Base-by-base conservation (phyloP, 2,888 invertebrate species). In the Acanthosoma haemorrhoidale region DNA sequence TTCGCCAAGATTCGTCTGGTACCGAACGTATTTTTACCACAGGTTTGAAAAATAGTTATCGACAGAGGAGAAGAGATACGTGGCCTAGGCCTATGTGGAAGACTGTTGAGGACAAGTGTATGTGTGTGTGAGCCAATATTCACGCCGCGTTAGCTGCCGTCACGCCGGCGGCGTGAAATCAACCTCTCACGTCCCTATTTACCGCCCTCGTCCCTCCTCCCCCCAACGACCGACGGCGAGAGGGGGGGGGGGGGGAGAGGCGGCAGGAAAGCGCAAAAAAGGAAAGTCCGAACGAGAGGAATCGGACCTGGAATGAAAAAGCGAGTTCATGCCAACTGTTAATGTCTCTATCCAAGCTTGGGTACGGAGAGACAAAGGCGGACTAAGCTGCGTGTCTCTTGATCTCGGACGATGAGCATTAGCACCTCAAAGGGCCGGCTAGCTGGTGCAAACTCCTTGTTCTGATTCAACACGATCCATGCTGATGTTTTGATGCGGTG, bases 121-220 rank as follows among this genome's bases (percentile, higher is more conserved):
- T 51, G 51, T 51, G 43, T 21, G 21, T 43, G 51, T 25, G 51
- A 51, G 51, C 51, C 51, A 51, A 51, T 51, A 51, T 21, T 51
- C 51, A 51, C 51, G 51, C 25, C 25, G 51, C 51, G 51, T 51
- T 51, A 51, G 51, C 51, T n/a, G 25, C n/a, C 51, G 51, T 51
- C 51, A 51, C 51, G 51, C 51, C 51, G n/a, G 51, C 25, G 25
- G 51, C 51, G 51, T 51, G 51, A 51, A 51, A 51, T 51, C 51
- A 51, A 51, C 51, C 51, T 51, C 51, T 51, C 51, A 51, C 51
- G 51, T 51, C 51, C 51, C n/a, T n/a, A n/a, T 51, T 51, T 51
- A 25, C 51, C 25, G 25, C 29, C 29, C 51, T 51, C 51, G 25
- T 51, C 25, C 51, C n/a, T n/a, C 51, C 25, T 51, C 51, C n/a